Evolutionary conservation across 2,113 vertebrate genomes (phyloP).

Genomic region (Empidonax alnorum): DNA sequence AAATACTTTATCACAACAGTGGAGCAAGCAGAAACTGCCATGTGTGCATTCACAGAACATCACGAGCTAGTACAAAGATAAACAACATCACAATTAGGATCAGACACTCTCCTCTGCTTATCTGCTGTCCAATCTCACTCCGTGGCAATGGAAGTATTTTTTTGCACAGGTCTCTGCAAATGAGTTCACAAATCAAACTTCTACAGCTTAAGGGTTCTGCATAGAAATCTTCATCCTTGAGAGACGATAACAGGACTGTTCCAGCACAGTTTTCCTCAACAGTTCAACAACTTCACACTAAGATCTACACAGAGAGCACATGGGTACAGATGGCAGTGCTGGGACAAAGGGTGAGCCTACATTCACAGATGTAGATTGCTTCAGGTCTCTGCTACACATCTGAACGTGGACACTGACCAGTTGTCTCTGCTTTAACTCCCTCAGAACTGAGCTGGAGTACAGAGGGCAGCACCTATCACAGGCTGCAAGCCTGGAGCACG

Average conservation of each 20-base stretch:
- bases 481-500: neutral
- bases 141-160: neutral
- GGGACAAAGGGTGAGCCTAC: neutral
- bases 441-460: neutral
- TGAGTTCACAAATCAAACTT: neutral
- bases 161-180: neutral
- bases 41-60: neutral
- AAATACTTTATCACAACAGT: slow-evolving; percentile 40
- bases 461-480: neutral
- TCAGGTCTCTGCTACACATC: neutral
- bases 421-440: neutral
- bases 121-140: neutral
- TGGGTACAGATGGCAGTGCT: neutral
- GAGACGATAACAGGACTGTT: neutral
- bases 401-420: neutral
- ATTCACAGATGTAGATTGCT: neutral
- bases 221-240: neutral
- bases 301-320: neutral
- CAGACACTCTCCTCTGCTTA: neutral
- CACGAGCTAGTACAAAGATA: neutral
- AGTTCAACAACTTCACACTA: neutral
- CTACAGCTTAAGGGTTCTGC: neutral
- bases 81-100: neutral
- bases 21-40: slow-evolving; percentile 38
- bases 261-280: neutral